Evolutionary conservation across 2,113 vertebrate genomes (phyloP), one percentile per base, ranked within the genome.

Genomic region (Acrocephalus kingi): DNA sequence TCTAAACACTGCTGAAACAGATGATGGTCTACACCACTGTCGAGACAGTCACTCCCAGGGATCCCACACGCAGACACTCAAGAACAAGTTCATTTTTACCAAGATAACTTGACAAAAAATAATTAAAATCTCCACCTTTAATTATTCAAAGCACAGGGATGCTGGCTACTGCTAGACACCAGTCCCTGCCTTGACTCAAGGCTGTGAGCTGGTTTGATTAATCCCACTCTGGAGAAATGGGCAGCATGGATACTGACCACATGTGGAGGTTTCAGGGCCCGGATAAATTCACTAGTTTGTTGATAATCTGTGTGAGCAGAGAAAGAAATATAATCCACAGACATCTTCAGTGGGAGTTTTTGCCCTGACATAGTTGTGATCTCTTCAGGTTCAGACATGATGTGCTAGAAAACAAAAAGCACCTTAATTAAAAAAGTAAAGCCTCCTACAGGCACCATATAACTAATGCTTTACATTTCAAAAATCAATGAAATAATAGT

Each of bases 321-420:
- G 98, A 99, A 99, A 95, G 99, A 99, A 97, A 99, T 99, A 98
- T 99, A 99, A 97, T 99, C 99, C 95, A 99, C 99, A 7, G 99
- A 99, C 99, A 99, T 99, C 97, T 99, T 99, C 97, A 99, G 97
- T n/a, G 98, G 99, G 28, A 99, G 98, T 92, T 99, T 99, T 97
- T 99, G 99, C 39, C 99, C 99, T 11, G 99, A 99, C 99, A 99
- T 99, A 75, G 99, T 99, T 64, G 99, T 99, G 96, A 99, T 99
- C 97, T 99, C 99, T 97, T 99, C 99, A 2, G 99, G 99, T 90
- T 99, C 99, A 25, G 99, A 99, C 99, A 99, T 99, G 96, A 99
- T 99, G 94, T 99, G 99, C 99, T 99, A 84, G 23, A 56, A 72
- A 84, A 93, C 78, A 80, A 87, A 74, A 45, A 89, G 18, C 23